Base-by-base conservation (phyloP, 2,797 vertebrate species). In the Siniperca obscura region DNA sequence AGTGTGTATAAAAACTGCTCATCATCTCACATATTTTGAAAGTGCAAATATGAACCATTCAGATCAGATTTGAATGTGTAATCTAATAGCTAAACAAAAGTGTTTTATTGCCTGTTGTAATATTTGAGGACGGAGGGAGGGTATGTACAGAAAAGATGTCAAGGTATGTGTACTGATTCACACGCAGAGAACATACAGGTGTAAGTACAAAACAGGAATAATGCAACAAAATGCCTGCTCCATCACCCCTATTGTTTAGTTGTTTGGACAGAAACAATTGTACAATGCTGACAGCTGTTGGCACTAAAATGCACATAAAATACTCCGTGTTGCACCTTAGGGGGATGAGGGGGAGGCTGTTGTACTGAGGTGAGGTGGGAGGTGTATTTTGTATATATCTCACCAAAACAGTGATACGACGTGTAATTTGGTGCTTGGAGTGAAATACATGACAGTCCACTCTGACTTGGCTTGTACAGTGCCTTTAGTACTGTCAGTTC, bases 271-370 rank as follows among this genome's bases (percentile, higher is more conserved):
- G 67, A 84, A 87, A 86, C 78, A 70, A 70, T 48, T 66, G 73
- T 69, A 82, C 81, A 72, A 78, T 46, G 42, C 83, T 87, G 87
- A 76, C 30, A 73, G 80, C 84, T 90, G 84, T 62, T 80, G 70
- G 85, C 86, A 87, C 84, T 61, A 72, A 86, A 86, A 74, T 70
- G 80, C 74, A 89, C 73, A 85, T 88, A 72, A 84, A 91, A 89
- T 81, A 83, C 73, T 86, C 67, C 62, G 42, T 70, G 77, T 76
- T 80, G 76, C 74, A 88, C 84, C 90, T 90, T 61, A 57, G 65
- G 81, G 84, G 82, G 82, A 62, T 83, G 86, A 84, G 76, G 83
- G 71, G 81, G 89, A 86, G 87, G 88, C 86, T 89, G 83, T 64
- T 86, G 73, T 52, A 38, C 76, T 38, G 72, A 82, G 65, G 71